A percentile compares a stretch with the other conserved stretches of the same genome.
Conservation (phyloP, 2,888 invertebrate species). For the Cacoxenus indagator region DNA sequence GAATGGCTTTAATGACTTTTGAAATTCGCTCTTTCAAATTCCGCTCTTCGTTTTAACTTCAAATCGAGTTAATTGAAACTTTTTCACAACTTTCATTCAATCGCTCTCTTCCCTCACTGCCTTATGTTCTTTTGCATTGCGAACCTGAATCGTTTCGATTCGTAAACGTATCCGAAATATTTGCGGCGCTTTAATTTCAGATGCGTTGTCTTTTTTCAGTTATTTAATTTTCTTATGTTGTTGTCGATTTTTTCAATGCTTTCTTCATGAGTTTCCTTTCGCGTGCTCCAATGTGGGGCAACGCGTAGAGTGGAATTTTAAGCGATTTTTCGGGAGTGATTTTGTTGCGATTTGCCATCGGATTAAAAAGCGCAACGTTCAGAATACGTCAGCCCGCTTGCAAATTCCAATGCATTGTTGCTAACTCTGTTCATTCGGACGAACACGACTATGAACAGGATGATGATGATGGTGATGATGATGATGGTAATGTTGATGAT, state of each 20-base stretch:
- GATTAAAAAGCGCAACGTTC: slow-evolving; percentile 18
- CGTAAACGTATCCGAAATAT: too few relatives aligned
- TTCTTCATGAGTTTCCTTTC: neutral
- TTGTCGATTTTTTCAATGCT: neutral
- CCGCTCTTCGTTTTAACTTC: too few relatives aligned
- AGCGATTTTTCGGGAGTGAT: neutral
- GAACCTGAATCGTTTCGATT: too few relatives aligned
- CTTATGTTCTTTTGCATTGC: too few relatives aligned
- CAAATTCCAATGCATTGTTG: neutral
- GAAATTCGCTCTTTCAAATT: too few relatives aligned
- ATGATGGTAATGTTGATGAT: slow-evolving; percentile 17
- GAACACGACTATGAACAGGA: neutral
- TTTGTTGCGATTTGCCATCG: neutral
- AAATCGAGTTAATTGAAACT: too few relatives aligned
- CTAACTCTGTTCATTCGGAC: neutral
- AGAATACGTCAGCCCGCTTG: slow-evolving; percentile 37
- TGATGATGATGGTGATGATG: slow-evolving; percentile 29
- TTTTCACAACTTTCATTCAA: too few relatives aligned
- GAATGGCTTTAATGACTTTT: too few relatives aligned
- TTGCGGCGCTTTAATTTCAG: too few relatives aligned
- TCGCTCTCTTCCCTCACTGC: too few relatives aligned
- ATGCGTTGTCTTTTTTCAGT: neutral
- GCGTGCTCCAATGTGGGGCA: neutral
- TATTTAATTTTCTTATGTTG: neutral
- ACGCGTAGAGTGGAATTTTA: neutral